A percentile compares a stretch with the other conserved stretches of the same genome.
Conservation (phyloP, 2,888 invertebrate species). For the Sinopyrophorus schimmeli region DNA sequence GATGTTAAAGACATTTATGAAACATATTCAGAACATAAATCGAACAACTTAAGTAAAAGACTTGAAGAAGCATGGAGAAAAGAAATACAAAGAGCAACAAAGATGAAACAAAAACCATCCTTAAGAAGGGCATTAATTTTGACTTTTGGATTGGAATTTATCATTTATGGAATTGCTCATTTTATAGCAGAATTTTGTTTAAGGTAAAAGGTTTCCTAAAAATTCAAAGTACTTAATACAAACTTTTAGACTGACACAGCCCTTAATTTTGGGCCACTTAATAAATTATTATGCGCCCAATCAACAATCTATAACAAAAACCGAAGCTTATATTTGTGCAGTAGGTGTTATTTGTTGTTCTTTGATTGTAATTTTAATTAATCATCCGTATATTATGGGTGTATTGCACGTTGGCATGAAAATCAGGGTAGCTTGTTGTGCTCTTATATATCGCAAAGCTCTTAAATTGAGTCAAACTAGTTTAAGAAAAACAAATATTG, state of each 20-base stretch:
- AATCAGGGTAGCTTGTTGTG: conserved; percentile 78
- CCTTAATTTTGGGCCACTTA: conserved; percentile 57
- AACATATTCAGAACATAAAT: conserved; percentile 62
- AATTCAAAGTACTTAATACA: no score
- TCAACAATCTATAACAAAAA: conserved; percentile 46
- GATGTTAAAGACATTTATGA: conserved; percentile 57
- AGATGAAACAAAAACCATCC: conserved; percentile 35
- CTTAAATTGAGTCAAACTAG: conserved; percentile 69
- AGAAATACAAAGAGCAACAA: conserved; percentile 35
- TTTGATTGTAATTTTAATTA: conserved; percentile 66
- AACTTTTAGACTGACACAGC: conserved; percentile 34
- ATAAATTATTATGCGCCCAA: conserved; percentile 63
- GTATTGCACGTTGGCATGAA: conserved; percentile 83
- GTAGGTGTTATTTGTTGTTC: conserved; percentile 71
- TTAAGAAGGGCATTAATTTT: conserved; percentile 39
- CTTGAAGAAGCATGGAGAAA: conserved; percentile 59
- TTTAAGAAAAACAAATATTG: conserved; percentile 82
- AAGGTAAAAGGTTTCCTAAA: no score
- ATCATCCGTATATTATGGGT: conserved; percentile 82
- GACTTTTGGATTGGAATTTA: conserved; percentile 41
- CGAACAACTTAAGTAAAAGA: conserved; percentile 63
- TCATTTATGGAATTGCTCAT: conserved; percentile 34
- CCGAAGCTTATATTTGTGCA: conserved; percentile 77
- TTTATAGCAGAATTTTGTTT: no score
- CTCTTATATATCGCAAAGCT: conserved; percentile 78